Evolutionary conservation across 2,113 vertebrate species (phyloP), one percentile per base, ranked within the genome.

Genomic region (Ictalurus punctatus): DNA sequence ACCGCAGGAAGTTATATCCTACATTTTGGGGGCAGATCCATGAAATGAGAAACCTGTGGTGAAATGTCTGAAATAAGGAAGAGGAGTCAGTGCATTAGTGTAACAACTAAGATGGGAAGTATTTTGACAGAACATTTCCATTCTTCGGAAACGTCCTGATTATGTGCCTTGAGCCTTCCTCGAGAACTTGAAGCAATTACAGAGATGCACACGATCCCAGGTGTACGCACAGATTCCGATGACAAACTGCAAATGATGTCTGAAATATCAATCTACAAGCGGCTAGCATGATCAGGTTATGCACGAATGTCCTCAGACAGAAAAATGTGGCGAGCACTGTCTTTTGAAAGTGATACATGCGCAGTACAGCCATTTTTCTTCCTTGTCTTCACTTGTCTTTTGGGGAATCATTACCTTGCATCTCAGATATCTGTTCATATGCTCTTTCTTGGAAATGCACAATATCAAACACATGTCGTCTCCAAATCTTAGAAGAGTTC

Each of bases 341-440:
- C 93, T 90, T 94, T 92, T 93, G 89, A 94, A 95, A 92, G 89
- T 88, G 93, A 95, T 95, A 94, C 92, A 90, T 79, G 87, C 90
- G 92, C 91, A 88, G 92, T 92, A 92, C 87, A 90, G 90, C 93
- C 92, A 94, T 95, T 95, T 94, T 93, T 95, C 93, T 94, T 91
- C 91, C 84, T 91, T 37, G 30, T 61, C 69, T 73, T 86, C 21
- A 54, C 83, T 86, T 63, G 17, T 86, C 23, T 19, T 93, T 93
- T 89, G 73, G 19, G 40, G 40, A 76, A 44, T 90, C 89, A 93
- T 82, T 61, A 10, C 23, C 86, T 37, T 63, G 74, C 76, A 63
- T 56, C 54, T 87, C 44, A 37, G 48, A 61, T 54, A 63, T 58
- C 63, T 67, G 71, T 81, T 84, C 82, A 85, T 88, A 89, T 90